Evolutionary conservation across 2,113 vertebrate species (phyloP).

Genomic region (Syrrhaptes paradoxus): DNA sequence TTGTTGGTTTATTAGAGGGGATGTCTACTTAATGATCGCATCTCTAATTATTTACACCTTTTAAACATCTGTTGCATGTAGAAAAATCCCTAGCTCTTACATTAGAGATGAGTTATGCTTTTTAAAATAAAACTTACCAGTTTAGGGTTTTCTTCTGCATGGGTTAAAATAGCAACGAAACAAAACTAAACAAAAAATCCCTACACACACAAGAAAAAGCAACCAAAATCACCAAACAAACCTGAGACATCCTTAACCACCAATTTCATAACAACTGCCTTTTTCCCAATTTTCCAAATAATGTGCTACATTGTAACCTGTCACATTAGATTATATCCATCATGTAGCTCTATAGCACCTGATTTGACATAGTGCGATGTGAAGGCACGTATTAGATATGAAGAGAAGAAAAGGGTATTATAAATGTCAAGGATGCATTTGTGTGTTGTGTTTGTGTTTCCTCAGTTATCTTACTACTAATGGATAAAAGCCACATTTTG

Average conservation of each 20-base stretch:
- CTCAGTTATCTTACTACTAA: neutral
- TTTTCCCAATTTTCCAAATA: slow-evolving; percentile 31
- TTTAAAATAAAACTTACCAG: neutral
- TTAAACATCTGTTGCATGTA: neutral
- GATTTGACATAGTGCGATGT: neutral
- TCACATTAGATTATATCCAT: slow-evolving; percentile 35
- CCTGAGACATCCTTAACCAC: neutral
- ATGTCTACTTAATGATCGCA: neutral
- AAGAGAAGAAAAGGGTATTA: neutral
- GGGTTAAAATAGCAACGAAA: neutral
- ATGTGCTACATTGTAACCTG: slow-evolving; percentile 21
- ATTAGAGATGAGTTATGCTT: neutral
- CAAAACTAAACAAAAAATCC: rapidly evolving
- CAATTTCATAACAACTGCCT: neutral
- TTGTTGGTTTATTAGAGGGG: neutral
- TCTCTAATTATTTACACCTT: neutral
- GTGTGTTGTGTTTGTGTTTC: neutral
- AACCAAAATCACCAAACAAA: neutral
- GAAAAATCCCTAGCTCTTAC: neutral
- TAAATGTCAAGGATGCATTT: neutral
- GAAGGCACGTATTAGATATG: neutral
- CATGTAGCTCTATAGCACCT: neutral
- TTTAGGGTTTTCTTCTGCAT: neutral
- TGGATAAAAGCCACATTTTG: neutral
- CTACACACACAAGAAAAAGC: neutral